Evolutionary conservation across 2,797 vertebrate genomes (phyloP).

Genomic region (Spinus olivaceus): DNA sequence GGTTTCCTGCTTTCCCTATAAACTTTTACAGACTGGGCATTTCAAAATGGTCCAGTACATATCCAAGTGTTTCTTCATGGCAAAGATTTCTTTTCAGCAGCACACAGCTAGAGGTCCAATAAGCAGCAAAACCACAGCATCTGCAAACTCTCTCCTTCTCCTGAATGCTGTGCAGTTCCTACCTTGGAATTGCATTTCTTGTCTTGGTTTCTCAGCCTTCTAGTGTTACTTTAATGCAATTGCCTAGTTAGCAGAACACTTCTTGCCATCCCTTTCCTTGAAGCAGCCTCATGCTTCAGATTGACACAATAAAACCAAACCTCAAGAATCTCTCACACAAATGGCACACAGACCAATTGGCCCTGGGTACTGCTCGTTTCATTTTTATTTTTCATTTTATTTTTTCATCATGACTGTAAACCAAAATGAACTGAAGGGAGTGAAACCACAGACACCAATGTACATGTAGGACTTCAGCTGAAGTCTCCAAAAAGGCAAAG

Average conservation of each 20-base stretch:
- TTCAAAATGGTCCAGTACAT: neutral
- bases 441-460: neutral
- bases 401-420: neutral
- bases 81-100: neutral
- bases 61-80: neutral
- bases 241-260: neutral
- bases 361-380: neutral
- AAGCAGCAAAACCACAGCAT: neutral
- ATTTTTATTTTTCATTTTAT: neutral
- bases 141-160: neutral
- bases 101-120: neutral
- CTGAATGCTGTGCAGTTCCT: neutral
- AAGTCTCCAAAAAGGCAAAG: neutral
- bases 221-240: neutral
- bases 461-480: neutral
- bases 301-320: neutral
- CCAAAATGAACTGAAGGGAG: neutral
- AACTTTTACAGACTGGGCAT: neutral
- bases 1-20: neutral
- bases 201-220: conserved; percentile 4
- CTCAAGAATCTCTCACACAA: neutral
- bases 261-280: neutral
- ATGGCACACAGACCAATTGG: neutral
- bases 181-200: neutral
- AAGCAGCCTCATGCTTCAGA: neutral